Evolutionary conservation across 2,797 vertebrate genomes (phyloP), one percentile per base, ranked within the genome.

Genomic region (Fratercula arctica): DNA sequence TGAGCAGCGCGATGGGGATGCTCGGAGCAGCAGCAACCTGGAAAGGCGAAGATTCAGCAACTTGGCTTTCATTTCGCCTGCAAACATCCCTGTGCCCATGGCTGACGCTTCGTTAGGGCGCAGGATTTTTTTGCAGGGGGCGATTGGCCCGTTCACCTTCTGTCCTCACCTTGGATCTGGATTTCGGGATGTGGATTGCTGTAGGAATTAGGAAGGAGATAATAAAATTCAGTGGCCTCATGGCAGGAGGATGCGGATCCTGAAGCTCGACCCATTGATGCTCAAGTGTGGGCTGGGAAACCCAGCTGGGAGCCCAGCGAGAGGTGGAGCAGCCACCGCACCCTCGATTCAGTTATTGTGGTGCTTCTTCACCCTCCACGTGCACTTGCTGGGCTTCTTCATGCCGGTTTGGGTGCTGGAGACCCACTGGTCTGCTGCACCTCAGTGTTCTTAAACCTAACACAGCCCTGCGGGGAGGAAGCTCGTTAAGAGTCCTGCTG

Each of bases 1-100:
- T 15, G 39, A 89, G 29, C 9, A 3, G 54, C 0, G 0, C 5
- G 56, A 9, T 48, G 48, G 23, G 46, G 23, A 31, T 51, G 60
- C 5, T 64, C 20, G 6, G 33, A 78, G 53, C 1, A 46, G 33
- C 57, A 69, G 35, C 53, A 59, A 15, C 21, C 14, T 1, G 10
- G 19, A 45, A 37, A 16, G 19, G 25, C 1, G 19, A 63, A 59
- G 16, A 33, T 37, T 56, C 29, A 72, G 57, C 64, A 59, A 0
- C 24, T 51, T n/a, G 8, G 24, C 45, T 13, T 1, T 24, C 0
- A 0, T 57, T 88, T 72, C 13, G 10, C 13, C 70, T 35, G 13
- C 28, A n/a, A 25, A 48, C 5, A 13, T 14, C 28, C 17, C 82
- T 2, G 4, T 3, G 18, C 6, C 63, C 2, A 0, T 12, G 33